phyloP scores from a whole-genome alignment of 2,888 invertebrate genomes.

The Cinara cedri region DNA sequence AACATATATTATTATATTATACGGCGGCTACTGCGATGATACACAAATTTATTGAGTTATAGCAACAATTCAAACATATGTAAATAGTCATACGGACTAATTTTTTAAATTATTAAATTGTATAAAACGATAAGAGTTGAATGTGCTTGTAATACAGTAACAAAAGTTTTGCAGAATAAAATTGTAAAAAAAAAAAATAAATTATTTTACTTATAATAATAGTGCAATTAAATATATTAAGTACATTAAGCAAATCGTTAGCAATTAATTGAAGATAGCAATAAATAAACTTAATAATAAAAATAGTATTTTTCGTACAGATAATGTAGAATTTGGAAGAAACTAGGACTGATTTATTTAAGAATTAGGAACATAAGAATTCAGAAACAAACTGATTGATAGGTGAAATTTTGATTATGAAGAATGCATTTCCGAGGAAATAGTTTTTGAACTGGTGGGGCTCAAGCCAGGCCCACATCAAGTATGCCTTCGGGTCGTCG shows the following conservation, averaged over 20 bases:
- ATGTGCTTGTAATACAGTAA: not conserved
- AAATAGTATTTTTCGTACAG: not conserved
- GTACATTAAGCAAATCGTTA: not conserved
- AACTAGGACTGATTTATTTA: not conserved
- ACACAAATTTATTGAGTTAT: not conserved
- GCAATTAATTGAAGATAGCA: not conserved
- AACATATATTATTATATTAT: no score
- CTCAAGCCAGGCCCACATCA: slow-evolving; percentile 89
- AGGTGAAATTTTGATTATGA: not conserved
- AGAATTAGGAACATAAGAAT: not conserved
- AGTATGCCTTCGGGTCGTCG: slow-evolving; percentile 65
- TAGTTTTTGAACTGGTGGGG: slow-evolving; percentile 81
- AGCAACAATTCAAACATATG: not conserved
- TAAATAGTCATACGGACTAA: not conserved
- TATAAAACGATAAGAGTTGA: not conserved
- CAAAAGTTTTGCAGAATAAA: not conserved
- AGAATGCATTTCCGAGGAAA: slow-evolving; percentile 70
- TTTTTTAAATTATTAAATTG: not conserved
- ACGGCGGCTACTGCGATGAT: no score
- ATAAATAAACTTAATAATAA: not conserved
- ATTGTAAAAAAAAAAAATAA: no score
- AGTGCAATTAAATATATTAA: slow-evolving; percentile 2
- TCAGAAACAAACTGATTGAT: not conserved
- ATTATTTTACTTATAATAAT: not conserved
- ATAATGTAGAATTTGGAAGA: not conserved